Percentiles rank a stretch among this genome's conserved stretches.
These are phyloP conservation scores for Zosterops hypoxanthus DNA, from an alignment of 2,113 vertebrate species.

Conservation along the genomic window DNA sequence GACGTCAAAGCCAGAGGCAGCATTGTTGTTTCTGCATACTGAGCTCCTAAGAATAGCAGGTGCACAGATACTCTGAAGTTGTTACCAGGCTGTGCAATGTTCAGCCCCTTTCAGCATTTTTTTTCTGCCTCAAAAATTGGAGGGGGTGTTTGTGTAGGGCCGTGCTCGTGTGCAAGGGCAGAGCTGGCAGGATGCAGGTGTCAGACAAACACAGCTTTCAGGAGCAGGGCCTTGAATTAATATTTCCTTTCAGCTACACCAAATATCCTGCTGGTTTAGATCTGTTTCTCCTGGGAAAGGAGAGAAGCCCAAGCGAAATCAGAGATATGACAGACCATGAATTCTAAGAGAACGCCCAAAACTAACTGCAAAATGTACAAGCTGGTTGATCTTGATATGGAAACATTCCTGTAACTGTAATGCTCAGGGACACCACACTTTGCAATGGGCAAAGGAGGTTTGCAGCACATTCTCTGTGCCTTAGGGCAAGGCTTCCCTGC, in stretches of 20 bases:
- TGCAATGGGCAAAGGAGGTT: background rate
- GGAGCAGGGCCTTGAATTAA: background rate
- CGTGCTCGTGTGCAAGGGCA: accelerated
- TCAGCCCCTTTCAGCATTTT: background rate
- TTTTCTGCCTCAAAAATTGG: background rate
- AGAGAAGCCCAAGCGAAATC: background rate
- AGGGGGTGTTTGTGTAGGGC: background rate
- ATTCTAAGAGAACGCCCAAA: background rate
- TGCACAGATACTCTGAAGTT: background rate
- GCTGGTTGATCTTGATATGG: background rate
- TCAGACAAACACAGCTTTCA: background rate
- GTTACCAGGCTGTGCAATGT: background rate
- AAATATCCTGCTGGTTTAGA: background rate
- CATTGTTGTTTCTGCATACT: background rate
- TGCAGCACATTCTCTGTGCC: background rate
- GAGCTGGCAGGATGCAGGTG: background rate
- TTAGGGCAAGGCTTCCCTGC: background rate
- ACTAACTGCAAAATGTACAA: background rate
- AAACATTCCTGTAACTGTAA: background rate
- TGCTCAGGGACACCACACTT: background rate
- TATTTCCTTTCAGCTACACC: background rate
- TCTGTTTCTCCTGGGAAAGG: background rate
- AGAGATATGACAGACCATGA: background rate
- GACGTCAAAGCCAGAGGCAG: constrained; percentile 34
- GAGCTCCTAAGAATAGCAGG: constrained; percentile 38